phyloP scores from a whole-genome alignment of 2,797 vertebrate genomes.

The Megalops cyprinoides region DNA sequence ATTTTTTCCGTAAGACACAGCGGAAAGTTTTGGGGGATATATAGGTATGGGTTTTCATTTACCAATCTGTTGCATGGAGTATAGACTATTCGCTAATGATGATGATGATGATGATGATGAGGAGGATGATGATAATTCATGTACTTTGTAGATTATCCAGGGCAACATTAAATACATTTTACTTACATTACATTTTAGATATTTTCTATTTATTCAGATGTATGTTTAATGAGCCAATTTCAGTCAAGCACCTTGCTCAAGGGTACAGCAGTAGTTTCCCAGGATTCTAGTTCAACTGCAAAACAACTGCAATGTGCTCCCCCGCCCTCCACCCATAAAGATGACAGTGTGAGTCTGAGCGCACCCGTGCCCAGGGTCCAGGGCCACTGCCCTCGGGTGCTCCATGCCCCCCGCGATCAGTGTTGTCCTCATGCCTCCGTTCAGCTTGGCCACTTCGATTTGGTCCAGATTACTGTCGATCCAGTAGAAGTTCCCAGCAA shows the following conservation, averaged over 20 bases:
- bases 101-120: neutral
- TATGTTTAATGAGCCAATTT: neutral
- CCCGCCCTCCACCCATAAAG: too few species aligned
- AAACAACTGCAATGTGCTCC: neutral
- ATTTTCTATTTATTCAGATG: neutral
- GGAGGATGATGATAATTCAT: neutral
- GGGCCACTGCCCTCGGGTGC: conserved; percentile 83
- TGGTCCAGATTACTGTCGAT: conserved; percentile 89
- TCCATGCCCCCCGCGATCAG: conserved; percentile 86
- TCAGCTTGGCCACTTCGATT: conserved; percentile 84
- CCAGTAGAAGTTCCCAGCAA: conserved; percentile 87
- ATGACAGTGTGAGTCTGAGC: neutral
- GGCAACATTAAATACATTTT: too few species aligned
- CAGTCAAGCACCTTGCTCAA: neutral
- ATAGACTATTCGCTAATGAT: too few species aligned
- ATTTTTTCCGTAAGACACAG: too few species aligned
- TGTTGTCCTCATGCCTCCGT: conserved; percentile 79
- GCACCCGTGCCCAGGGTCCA: conserved; percentile 85
- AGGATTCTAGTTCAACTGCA: neutral
- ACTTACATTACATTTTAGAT: too few species aligned
- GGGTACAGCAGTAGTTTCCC: neutral
- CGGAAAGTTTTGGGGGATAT: too few species aligned
- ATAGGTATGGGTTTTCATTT: too few species aligned
- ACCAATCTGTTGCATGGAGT: too few species aligned
- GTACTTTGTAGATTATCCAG: too few species aligned